A percentile compares a stretch with the other conserved stretches of the same genome.
These are phyloP conservation scores for Trichacis sp. DNA, from an alignment of 2,888 invertebrate genomes.

Conservation along the genomic window DNA sequence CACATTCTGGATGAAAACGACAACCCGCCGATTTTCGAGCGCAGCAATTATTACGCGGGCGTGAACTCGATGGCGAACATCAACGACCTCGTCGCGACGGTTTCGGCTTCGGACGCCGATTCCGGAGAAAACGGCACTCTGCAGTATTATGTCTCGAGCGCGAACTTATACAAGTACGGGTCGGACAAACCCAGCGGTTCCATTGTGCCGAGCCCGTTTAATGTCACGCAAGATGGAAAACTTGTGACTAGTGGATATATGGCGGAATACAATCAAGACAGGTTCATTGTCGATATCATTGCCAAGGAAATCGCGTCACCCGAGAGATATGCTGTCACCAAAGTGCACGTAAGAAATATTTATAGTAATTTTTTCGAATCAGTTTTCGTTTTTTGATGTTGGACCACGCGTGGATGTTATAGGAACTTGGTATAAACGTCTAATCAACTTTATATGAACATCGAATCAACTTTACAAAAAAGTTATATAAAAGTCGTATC, in stretches of 20 bases:
- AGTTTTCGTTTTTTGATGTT: too few species aligned
- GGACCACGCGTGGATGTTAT: too few species aligned
- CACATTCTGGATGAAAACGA: constrained; percentile 87
- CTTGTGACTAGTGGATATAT: constrained; percentile 84
- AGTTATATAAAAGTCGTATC: too few species aligned
- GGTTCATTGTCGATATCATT: constrained; percentile 86
- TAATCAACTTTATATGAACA: too few species aligned
- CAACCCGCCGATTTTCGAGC: constrained; percentile 82
- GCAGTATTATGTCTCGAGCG: constrained; percentile 83
- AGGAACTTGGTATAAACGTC: too few species aligned
- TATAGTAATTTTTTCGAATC: too few species aligned
- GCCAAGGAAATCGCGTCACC: constrained; percentile 86
- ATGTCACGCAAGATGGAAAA: constrained; percentile 79
- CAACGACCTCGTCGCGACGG: constrained; percentile 80
- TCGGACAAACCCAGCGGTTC: constrained; percentile 84
- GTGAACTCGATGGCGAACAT: constrained; percentile 82
- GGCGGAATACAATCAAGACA: constrained; percentile 90
- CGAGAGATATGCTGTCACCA: constrained; percentile 80
- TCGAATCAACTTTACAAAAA: too few species aligned
- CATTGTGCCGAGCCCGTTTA: constrained; percentile 90
- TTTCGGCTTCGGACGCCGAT: constrained; percentile 87
- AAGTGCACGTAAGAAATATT: constrained; percentile 76
- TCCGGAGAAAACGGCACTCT: constrained; percentile 86
- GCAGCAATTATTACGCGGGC: constrained; percentile 77
- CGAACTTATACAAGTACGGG: constrained; percentile 84